Evolutionary conservation across 1,140 invertebrate genomes (phyloP), one percentile per base, ranked within the genome.

Genomic region (Cephus cinctus): DNA sequence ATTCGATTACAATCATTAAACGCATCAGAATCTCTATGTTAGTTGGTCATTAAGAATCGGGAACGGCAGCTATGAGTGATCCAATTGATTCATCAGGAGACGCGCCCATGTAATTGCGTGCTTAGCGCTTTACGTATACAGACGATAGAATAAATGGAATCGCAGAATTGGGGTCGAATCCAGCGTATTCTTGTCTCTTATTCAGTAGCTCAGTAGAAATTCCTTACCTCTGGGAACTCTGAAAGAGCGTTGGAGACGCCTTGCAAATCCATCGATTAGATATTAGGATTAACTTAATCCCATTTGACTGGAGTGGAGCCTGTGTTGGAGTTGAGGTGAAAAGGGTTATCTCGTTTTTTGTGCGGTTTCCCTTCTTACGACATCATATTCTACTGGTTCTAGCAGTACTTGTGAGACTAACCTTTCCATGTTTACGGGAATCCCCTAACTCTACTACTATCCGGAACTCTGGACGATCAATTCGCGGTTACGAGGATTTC

Each of bases 281-380:
- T 47, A 52, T 50, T 36, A 47, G 50, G 54, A 54, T 60, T 54
- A 57, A 21, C 21, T 36, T 60, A 54, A 60, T 60, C 58, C 54
- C 34, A 44, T 63, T 53, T 43, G 49, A 54, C 50, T 40, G 25
- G 39, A 46, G 54, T 43, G 43, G 15, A 54, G 47, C 45, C 22
- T 27, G 42, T 32, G 23, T 21, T 34, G n/a, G n/a, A n/a, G n/a
- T n/a, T 19, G 42, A 38, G 30, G 42, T 50, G 32, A 36, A 47
- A 16, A 11, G 41, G 56, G 48, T 56, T 58, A 55, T 55, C 57
- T 56, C 39, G 50, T 57, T 57, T n/a, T 54, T 60, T 60, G 36
- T 54, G 30, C 39, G 48, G 50, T 52, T 60, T 60, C 55, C 47
- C 43, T 12, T n/a, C n/a, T n/a, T n/a, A n/a, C n/a, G n/a, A n/a